Conservation (phyloP, 2,888 invertebrate genomes). For the Phortica magna region DNA sequence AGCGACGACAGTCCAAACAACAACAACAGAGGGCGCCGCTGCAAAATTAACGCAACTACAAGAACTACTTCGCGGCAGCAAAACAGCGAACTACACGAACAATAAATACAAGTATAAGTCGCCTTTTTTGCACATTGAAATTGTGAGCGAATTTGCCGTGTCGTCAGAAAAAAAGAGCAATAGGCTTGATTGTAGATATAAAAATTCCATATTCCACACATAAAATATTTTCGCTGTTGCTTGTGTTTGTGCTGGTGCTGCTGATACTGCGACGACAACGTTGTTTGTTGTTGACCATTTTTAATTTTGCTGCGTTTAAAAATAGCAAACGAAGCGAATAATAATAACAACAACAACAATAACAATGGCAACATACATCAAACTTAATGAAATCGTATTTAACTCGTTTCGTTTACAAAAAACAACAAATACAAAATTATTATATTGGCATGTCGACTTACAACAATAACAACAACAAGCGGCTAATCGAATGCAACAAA, state of each 20-base stretch:
- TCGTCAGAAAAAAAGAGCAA: conserved; percentile 1
- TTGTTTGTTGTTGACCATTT: conserved; percentile 16
- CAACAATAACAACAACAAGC: neutral
- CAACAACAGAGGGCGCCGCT: neutral
- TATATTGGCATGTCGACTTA: neutral
- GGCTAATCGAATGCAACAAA: conserved; percentile 65
- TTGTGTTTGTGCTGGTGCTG: conserved; percentile 45
- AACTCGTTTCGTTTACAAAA: conserved; percentile 62
- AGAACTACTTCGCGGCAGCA: conserved; percentile 1
- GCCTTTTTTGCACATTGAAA: neutral
- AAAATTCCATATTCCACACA: conserved; percentile 65
- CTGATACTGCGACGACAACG: too few species aligned
- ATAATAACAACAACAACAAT: conserved; percentile 50
- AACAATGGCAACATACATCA: conserved; percentile 54
- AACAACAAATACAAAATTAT: conserved; percentile 2
- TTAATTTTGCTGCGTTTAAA: conserved; percentile 62
- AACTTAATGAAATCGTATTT: conserved; percentile 70
- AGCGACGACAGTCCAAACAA: neutral
- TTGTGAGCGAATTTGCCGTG: neutral
- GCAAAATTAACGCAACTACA: neutral
- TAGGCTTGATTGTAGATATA: neutral
- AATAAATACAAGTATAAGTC: neutral
- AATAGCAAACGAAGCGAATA: conserved; percentile 60
- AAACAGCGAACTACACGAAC: neutral
- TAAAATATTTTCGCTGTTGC: conserved; percentile 46